Percentiles rank a stretch among this genome's conserved stretches.
Conservation (phyloP, 2,888 invertebrate genomes). For the Reticulitermes lucifugus region DNA sequence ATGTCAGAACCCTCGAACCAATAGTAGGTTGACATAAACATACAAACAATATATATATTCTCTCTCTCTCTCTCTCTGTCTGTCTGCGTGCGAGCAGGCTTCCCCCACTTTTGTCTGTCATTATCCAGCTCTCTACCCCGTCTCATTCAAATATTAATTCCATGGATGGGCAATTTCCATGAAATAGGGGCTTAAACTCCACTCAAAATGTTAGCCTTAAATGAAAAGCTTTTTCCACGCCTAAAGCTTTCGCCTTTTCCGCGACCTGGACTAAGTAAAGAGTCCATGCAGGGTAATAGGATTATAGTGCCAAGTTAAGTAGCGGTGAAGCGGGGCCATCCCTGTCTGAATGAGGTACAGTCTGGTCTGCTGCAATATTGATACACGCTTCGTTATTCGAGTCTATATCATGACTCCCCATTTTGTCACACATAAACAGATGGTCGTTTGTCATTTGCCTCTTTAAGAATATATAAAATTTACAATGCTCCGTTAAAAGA, state of each 20-base stretch:
- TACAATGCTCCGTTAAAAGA: too few species aligned
- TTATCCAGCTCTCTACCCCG: neutral
- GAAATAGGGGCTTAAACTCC: conserved; percentile 11
- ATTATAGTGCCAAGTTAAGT: conserved; percentile 12
- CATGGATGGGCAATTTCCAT: conserved; percentile 25
- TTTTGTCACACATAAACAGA: too few species aligned
- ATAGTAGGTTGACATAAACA: neutral
- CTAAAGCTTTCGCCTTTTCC: neutral
- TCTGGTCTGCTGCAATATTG: neutral
- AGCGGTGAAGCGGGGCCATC: neutral
- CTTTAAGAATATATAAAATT: too few species aligned
- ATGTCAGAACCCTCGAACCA: neutral
- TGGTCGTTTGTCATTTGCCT: too few species aligned
- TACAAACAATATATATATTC: neutral
- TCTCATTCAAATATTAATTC: conserved; percentile 23
- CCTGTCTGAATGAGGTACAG: neutral
- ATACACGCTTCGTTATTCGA: neutral
- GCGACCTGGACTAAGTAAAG: conserved; percentile 10
- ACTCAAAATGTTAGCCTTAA: conserved; percentile 22
- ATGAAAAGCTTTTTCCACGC: conserved; percentile 18
- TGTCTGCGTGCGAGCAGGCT: neutral
- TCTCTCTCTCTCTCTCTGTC: neutral
- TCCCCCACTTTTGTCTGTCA: neutral
- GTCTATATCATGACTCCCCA: too few species aligned
- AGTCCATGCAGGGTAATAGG: conserved; percentile 22